Evolutionary conservation across 2,113 vertebrate species (phyloP), one percentile per base, ranked within the genome.

Genomic region (Sander vitreus): DNA sequence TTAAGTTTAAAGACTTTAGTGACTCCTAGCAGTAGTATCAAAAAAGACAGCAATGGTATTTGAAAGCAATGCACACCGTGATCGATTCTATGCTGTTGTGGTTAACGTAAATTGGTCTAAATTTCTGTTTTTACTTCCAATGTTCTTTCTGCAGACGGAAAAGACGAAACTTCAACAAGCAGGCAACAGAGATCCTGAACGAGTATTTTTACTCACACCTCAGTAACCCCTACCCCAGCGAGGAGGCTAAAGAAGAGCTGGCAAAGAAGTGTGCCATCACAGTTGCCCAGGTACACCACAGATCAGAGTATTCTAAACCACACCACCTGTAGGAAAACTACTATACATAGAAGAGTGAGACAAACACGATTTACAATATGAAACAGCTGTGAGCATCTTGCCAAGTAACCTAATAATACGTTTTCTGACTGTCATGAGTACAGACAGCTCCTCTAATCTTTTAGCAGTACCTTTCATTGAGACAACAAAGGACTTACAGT

Each of bases 131-230:
- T 77, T 63, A 80, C 47, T 12, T 27, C 1, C 1, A 0, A 21
- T 55, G 25, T 7, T 84, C n/a, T 88, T 30, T 33, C 0, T 48
- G 54, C 94, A 99, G 98, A 93, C 96, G 98, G 89, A 99, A 99
- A 96, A 97, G 98, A 93, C 96, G 98, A 92, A 99, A 99, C 94
- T 99, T 99, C 96, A 99, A 99, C 96, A 99, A 99, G 91, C 98
- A 99, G 93, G 98, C 98, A 0, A 99, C 98, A 2, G 98, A 99
- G 95, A 99, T 99, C 95, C 96, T 99, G 95, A 99, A 99, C 67
- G 98, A 99, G 92, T 99, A 99, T 95, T 99, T 99, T 95, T 99
- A 99, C 96, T 99, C 98, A 11, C 98, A 99, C 95, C 98, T 99
- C 95, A 99, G 98, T 96, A 99, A 99, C 96, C 98, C 98, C 9